A percentile compares a stretch with the other conserved stretches of the same genome.
phyloP scores from a whole-genome alignment of 1,140 invertebrate genomes.

The Hylaeus volcanicus region DNA sequence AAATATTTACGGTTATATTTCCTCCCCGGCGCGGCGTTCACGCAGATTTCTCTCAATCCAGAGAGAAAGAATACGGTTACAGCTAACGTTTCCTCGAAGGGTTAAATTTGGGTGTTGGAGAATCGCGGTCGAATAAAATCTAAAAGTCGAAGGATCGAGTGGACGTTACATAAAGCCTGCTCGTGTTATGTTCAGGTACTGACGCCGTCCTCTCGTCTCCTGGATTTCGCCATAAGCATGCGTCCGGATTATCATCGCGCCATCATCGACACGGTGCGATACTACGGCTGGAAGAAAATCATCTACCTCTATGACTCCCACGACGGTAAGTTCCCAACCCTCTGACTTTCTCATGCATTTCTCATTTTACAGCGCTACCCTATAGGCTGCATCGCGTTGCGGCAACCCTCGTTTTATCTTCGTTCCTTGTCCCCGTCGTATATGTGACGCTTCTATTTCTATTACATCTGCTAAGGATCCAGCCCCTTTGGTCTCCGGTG shows the following conservation, averaged over 20 bases:
- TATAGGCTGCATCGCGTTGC: slow-evolving; percentile 5
- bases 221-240: slow-evolving; percentile 95
- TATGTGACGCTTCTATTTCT: slow-evolving; percentile 54
- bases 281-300: slow-evolving; percentile 95
- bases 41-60: not conserved
- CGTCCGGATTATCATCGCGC: slow-evolving; percentile 96
- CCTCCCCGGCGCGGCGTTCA: not conserved
- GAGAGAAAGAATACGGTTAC: no score
- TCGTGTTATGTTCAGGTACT: slow-evolving; percentile 82
- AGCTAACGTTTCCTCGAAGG: slow-evolving; percentile 5
- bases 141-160: slow-evolving; percentile 9
- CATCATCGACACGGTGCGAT: slow-evolving; percentile 94
- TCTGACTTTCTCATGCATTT: slow-evolving; percentile 70
- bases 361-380: slow-evolving; percentile 67
- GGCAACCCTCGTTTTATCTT: not conserved
- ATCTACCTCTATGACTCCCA: slow-evolving; percentile 97
- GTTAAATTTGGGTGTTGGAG: not conserved
- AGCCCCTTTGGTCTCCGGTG: slow-evolving; percentile 57
- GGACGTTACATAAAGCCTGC: not conserved
- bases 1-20: slow-evolving; percentile 41
- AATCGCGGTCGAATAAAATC: slow-evolving; percentile 5
- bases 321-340: slow-evolving; percentile 88
- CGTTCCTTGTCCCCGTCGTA: slow-evolving; percentile 13
- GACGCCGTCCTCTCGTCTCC: slow-evolving; percentile 90
- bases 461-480: slow-evolving; percentile 45